Conservation (phyloP, 2,888 invertebrate species). For the Pheosia tremula region DNA sequence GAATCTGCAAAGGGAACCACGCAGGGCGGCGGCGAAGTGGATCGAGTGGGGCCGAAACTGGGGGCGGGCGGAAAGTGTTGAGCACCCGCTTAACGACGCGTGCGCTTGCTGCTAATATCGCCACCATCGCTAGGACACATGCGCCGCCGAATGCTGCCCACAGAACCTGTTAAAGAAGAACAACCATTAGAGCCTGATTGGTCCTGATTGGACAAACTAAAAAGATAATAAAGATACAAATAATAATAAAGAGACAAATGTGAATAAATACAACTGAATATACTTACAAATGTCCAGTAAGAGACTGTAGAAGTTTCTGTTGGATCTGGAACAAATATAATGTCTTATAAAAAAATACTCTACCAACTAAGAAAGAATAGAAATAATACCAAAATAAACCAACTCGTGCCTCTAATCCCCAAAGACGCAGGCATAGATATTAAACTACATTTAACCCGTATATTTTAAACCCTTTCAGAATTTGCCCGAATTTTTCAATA, state of each 20-base stretch:
- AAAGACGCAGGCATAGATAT: too few species aligned
- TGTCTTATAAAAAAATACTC: not conserved
- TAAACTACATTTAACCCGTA: too few species aligned
- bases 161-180: constrained; percentile 47
- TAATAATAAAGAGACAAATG: too few species aligned
- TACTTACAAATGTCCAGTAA: constrained; percentile 65
- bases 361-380: not conserved
- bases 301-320: constrained; percentile 44
- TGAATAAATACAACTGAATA: not conserved
- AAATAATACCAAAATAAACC: too few species aligned
- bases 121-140: constrained; percentile 56
- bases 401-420: too few species aligned
- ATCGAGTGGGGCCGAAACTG: constrained; percentile 59
- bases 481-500: too few species aligned
- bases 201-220: too few species aligned
- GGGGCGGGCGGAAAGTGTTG: constrained; percentile 61
- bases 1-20: constrained; percentile 64
- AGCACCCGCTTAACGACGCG: constrained; percentile 63
- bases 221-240: too few species aligned
- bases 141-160: constrained; percentile 65
- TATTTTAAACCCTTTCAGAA: too few species aligned
- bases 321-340: constrained; percentile 58
- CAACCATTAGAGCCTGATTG: not conserved
- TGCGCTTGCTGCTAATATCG: constrained; percentile 55
- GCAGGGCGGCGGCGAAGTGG: constrained; percentile 59